Evolutionary conservation across 2,888 invertebrate species (phyloP).

Genomic region (Geophilus truncorum): DNA sequence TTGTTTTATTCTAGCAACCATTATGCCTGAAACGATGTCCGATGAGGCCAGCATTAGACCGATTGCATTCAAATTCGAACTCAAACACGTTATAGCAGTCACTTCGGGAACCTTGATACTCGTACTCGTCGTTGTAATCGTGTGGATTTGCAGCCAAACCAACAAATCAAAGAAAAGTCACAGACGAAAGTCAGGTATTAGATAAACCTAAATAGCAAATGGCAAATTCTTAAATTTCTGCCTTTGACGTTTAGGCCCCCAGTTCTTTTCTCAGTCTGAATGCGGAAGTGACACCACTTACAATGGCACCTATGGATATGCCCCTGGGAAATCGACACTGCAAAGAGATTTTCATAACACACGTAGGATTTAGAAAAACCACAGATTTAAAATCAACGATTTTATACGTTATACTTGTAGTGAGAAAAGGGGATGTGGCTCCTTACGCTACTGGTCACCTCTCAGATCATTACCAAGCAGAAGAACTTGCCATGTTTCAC

Average conservation of each 20-base stretch:
- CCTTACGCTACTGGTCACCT: constrained; percentile 13
- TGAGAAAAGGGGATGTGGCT: background rate
- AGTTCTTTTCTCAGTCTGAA: background rate
- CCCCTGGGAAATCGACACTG: background rate
- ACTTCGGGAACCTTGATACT: background rate
- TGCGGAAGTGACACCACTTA: background rate
- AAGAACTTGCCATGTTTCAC: background rate
- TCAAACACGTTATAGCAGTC: background rate
- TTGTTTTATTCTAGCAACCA: background rate
- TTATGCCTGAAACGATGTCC: background rate
- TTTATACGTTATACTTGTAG: too few relatives aligned
- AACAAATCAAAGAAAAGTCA: background rate
- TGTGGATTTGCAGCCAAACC: background rate
- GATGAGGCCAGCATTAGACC: background rate
- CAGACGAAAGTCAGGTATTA: background rate
- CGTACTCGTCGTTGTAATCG: background rate
- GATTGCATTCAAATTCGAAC: background rate
- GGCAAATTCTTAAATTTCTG: background rate
- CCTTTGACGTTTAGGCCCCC: background rate
- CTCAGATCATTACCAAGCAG: background rate
- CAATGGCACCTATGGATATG: background rate
- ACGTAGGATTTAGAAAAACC: background rate
- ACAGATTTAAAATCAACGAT: background rate
- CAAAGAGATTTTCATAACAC: background rate
- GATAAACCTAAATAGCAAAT: background rate